Evolutionary conservation across 2,113 vertebrate species (phyloP).

Genomic region (Syngnathus typhle): DNA sequence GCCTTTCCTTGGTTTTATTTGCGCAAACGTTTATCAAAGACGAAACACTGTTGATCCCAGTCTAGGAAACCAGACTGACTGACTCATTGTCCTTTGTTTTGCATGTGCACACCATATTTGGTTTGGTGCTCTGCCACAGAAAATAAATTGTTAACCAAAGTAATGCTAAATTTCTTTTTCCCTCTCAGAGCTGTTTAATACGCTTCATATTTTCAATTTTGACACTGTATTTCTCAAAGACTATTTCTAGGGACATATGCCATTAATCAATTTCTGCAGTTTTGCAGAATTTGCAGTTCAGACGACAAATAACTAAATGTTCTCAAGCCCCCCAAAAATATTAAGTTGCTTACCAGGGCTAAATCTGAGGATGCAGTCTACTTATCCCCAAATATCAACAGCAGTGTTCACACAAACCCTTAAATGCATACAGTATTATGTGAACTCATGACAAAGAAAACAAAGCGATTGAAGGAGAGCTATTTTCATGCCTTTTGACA

Average conservation of each 20-base stretch:
- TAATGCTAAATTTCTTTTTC: background rate
- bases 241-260: background rate
- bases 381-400: constrained; percentile 25
- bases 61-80: background rate
- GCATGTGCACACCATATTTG: constrained; percentile 15
- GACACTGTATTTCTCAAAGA: background rate
- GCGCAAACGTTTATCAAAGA: background rate
- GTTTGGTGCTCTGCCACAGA: background rate
- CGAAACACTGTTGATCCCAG: background rate
- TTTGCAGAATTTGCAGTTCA: background rate
- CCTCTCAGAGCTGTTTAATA: background rate
- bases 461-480: constrained; percentile 33
- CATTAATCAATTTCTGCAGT: background rate
- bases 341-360: too few relatives aligned
- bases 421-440: constrained; percentile 3
- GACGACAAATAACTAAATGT: too few relatives aligned
- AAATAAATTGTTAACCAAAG: constrained; percentile 5
- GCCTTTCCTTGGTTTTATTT: background rate
- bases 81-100: constrained; percentile 36
- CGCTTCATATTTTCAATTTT: background rate
- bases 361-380: constrained; percentile 7
- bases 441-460: constrained; percentile 10
- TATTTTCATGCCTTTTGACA: constrained; percentile 49
- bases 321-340: constrained; percentile 7
- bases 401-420: constrained; percentile 13